These are phyloP conservation scores for Chloroceryle inda DNA, from an alignment of 2,797 vertebrate species.

Conservation along the genomic window DNA sequence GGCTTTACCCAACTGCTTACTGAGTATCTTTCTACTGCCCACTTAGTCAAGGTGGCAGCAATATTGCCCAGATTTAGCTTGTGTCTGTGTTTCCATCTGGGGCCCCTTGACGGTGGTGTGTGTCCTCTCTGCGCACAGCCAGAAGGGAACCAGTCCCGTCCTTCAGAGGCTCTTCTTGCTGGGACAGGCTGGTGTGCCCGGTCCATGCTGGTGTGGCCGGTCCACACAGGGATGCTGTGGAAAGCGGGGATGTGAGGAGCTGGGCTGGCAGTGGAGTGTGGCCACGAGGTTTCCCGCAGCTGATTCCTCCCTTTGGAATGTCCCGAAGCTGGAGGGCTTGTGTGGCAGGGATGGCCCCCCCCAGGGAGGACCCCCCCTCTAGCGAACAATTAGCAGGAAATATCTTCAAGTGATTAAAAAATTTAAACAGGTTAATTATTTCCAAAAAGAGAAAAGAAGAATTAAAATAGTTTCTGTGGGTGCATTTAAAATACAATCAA, in stretches of 20 bases:
- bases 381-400: background rate
- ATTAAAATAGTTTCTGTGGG: constrained; percentile 67
- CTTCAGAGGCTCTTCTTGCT: background rate
- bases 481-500: constrained; percentile 73
- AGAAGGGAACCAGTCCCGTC: background rate
- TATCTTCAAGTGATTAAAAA: constrained; percentile 60
- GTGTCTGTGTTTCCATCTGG: background rate
- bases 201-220: background rate
- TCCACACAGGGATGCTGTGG: background rate
- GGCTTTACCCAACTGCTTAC: background rate
- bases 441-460: constrained; percentile 60
- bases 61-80: background rate
- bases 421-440: constrained; percentile 73
- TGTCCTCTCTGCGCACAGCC: background rate
- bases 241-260: background rate
- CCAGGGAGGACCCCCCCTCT: too few relatives aligned
- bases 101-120: rapidly evolving
- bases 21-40: background rate
- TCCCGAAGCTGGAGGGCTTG: rapidly evolving
- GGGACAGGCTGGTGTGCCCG: background rate
- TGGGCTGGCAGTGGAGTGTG: background rate
- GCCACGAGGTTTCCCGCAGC: background rate
- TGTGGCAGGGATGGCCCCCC: background rate
- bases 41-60: background rate
- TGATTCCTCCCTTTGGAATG: background rate